phyloP scores from a whole-genome alignment of 1,140 invertebrate species.

The Drosophila gunungcola region DNA sequence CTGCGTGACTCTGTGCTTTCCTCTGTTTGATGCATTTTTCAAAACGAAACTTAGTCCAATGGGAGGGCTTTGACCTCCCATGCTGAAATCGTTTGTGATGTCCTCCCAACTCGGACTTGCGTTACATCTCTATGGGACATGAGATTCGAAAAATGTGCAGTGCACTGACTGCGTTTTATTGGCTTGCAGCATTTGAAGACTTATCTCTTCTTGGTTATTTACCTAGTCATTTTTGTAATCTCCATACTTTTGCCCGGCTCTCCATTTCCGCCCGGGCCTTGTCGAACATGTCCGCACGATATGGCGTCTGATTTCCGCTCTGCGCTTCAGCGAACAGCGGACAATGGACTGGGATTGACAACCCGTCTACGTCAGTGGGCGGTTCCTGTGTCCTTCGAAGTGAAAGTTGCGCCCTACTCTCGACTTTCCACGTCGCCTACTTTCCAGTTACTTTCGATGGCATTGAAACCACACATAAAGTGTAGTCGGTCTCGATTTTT shows the following conservation, averaged over 20 bases:
- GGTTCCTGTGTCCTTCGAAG: slow-evolving; percentile 62
- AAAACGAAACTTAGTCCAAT: slow-evolving; percentile 51
- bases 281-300: slow-evolving; percentile 68
- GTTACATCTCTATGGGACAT: slow-evolving; percentile 35
- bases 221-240: slow-evolving; percentile 32
- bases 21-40: slow-evolving; percentile 55
- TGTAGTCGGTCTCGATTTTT: slow-evolving; percentile 35
- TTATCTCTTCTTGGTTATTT: slow-evolving; percentile 37
- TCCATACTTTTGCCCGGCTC: slow-evolving; percentile 36
- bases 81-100: slow-evolving; percentile 57
- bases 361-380: slow-evolving; percentile 20
- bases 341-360: slow-evolving; percentile 61
- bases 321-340: slow-evolving; percentile 59
- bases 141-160: not conserved
- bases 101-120: slow-evolving; percentile 29
- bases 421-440: slow-evolving; percentile 37
- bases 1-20: slow-evolving; percentile 22
- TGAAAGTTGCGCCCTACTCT: slow-evolving; percentile 62
- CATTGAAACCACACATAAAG: slow-evolving; percentile 40
- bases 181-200: slow-evolving; percentile 10
- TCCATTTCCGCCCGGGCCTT: slow-evolving; percentile 64
- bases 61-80: slow-evolving; percentile 30
- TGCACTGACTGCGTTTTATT: slow-evolving; percentile 49
- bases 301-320: slow-evolving; percentile 76
- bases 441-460: slow-evolving; percentile 27